A percentile compares a stretch with the other conserved stretches of the same genome.
Evolutionary conservation across 2,113 vertebrate species (phyloP).

Genomic region (human (Homo sapiens)): DNA sequence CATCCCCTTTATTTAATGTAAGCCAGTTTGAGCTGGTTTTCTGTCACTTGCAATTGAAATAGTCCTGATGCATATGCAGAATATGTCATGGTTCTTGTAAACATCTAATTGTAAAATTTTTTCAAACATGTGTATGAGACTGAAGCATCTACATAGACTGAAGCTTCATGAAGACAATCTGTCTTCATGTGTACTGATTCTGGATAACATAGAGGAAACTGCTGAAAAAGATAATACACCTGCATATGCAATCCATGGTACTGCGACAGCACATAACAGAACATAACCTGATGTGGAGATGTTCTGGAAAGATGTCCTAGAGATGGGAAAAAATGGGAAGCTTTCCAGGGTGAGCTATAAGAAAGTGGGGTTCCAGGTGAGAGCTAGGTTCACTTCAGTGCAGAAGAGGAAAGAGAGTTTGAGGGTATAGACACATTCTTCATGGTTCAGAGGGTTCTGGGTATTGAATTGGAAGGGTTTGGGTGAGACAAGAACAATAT

Average conservation of each 20-base stretch:
- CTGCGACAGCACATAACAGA: background rate
- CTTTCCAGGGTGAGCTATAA: background rate
- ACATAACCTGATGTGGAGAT: background rate
- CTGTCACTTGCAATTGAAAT: background rate
- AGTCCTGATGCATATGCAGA: background rate
- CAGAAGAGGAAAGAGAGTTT: background rate
- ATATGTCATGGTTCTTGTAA: background rate
- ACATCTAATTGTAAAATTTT: constrained; percentile 21
- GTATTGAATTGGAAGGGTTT: background rate
- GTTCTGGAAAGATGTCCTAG: background rate
- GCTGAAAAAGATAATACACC: background rate
- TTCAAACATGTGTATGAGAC: background rate
- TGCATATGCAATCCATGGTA: background rate
- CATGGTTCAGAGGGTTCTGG: background rate
- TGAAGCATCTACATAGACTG: background rate
- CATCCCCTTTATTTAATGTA: background rate
- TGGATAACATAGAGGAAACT: background rate
- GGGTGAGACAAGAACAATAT: background rate
- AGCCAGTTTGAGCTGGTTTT: background rate
- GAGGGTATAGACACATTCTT: background rate
- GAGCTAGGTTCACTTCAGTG: background rate
- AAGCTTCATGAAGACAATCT: too few relatives aligned
- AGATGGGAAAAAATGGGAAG: background rate
- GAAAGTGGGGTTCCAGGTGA: background rate
- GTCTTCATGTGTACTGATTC: background rate